phyloP scores from a whole-genome alignment of 53 echinoderm and acorn worm genomes.

The Crossaster papposus region DNA sequence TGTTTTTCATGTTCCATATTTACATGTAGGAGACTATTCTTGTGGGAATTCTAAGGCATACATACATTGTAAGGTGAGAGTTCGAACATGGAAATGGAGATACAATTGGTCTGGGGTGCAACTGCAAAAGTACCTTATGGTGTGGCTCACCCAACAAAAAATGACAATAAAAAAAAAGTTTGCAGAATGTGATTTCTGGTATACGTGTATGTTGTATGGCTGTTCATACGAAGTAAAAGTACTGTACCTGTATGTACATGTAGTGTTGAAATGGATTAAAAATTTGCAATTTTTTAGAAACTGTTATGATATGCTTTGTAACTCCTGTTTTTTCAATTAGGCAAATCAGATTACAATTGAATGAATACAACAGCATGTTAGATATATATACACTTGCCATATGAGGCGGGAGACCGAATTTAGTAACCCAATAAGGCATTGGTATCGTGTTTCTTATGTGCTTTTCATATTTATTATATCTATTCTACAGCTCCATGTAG shows the following conservation, averaged over 20 bases:
- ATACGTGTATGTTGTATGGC: too few species aligned
- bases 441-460: background rate
- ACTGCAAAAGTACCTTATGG: too few species aligned
- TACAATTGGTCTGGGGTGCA: background rate
- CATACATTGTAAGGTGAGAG: conserved; percentile 21
- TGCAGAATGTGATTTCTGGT: too few species aligned
- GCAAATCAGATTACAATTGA: background rate
- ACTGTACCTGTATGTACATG: too few species aligned
- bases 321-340: background rate
- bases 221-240: too few species aligned
- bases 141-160: background rate
- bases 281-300: background rate
- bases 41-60: conserved; percentile 1
- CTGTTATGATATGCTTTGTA: background rate
- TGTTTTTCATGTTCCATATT: background rate
- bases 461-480: background rate
- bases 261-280: too few species aligned
- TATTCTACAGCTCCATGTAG: background rate
- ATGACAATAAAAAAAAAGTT: background rate
- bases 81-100: background rate
- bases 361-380: background rate
- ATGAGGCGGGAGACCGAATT: too few species aligned
- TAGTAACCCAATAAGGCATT: background rate
- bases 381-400: too few species aligned
- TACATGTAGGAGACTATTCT: conserved; percentile 5